Conservation (phyloP, 53 echinoderm and acorn worm genomes). For the Henricia sp. region DNA sequence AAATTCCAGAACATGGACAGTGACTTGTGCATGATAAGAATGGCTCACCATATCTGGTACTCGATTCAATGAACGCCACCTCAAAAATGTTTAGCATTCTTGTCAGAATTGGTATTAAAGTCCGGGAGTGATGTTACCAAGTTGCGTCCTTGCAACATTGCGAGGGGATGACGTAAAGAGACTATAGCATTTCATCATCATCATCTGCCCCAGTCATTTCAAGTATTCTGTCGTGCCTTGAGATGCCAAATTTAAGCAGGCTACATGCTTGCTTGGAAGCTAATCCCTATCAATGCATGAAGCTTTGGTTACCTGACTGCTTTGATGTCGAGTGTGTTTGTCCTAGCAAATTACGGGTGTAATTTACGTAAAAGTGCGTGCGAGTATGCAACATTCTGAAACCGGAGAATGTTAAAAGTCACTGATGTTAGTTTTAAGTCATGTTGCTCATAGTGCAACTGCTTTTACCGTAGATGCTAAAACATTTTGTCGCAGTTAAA, state of each 20-base stretch:
- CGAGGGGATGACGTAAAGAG: neutral
- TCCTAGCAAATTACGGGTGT: neutral
- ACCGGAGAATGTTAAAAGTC: no score
- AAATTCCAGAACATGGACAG: conserved; percentile 1
- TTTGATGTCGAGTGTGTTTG: neutral
- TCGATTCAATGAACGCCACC: neutral
- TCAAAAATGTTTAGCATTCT: conserved; percentile 15
- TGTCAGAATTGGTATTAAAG: neutral
- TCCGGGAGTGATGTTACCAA: neutral
- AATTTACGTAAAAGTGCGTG: neutral
- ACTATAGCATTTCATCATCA: neutral
- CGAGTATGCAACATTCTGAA: no score
- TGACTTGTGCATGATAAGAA: neutral
- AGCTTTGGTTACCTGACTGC: neutral
- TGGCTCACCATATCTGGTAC: neutral
- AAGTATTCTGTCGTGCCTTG: conserved; percentile 13
- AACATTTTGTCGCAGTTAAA: no score
- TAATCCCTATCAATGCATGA: neutral
- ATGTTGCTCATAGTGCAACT: no score
- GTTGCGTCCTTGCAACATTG: neutral
- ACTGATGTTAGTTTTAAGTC: no score
- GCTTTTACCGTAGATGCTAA: no score
- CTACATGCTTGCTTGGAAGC: neutral
- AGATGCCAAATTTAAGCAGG: no score
- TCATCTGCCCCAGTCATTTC: neutral